Evolutionary conservation across 2,113 vertebrate genomes (phyloP).

Genomic region (Eptesicus fuscus): DNA sequence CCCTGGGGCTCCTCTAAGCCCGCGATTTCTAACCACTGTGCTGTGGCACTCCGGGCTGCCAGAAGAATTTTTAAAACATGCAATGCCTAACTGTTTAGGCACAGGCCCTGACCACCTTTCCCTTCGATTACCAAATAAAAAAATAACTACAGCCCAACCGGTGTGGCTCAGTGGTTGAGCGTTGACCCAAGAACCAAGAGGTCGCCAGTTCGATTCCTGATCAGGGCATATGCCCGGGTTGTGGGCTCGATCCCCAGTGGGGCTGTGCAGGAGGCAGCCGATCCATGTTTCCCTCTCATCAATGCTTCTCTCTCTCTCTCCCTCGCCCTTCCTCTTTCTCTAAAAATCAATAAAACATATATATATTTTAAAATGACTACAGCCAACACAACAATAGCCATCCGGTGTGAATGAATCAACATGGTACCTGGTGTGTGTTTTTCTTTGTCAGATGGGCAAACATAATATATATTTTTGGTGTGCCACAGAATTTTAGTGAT

Average conservation of each 20-base stretch:
- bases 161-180: background rate
- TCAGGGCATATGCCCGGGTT: too few relatives aligned
- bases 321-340: too few relatives aligned
- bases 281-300: too few relatives aligned
- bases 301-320: too few relatives aligned
- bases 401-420: background rate
- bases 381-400: background rate
- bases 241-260: too few relatives aligned
- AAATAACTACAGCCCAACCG: background rate
- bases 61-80: background rate
- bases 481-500: background rate
- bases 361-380: background rate
- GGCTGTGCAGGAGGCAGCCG: too few relatives aligned
- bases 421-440: background rate
- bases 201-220: too few relatives aligned
- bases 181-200: too few relatives aligned
- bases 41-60: too few relatives aligned
- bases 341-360: too few relatives aligned
- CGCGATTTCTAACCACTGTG: background rate
- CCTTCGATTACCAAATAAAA: too few relatives aligned
- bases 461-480: background rate
- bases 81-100: background rate
- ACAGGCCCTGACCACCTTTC: too few relatives aligned
- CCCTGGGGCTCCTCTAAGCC: background rate
- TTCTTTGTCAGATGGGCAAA: background rate